Evolutionary conservation across 2,888 invertebrate species (phyloP).

Genomic region (Apomyelois bistriatella): DNA sequence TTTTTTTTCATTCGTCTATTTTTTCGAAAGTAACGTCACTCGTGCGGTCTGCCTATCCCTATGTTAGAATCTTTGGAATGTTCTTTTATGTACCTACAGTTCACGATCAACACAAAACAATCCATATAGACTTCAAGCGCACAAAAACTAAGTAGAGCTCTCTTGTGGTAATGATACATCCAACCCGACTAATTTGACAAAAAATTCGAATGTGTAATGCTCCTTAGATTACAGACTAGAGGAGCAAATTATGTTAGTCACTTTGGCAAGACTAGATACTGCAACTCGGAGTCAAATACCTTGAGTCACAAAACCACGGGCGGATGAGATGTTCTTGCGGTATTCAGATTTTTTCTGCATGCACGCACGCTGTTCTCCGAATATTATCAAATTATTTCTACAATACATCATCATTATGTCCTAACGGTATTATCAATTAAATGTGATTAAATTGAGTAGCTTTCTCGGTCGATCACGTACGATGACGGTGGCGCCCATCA

Average conservation of each 20-base stretch:
- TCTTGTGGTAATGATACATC: slow-evolving; percentile 36
- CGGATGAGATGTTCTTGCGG: slow-evolving; percentile 41
- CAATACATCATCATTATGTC: slow-evolving; percentile 69
- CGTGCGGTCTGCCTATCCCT: slow-evolving; percentile 24
- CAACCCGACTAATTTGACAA: slow-evolving; percentile 42
- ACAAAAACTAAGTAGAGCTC: slow-evolving; percentile 31
- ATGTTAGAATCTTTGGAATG: slow-evolving; percentile 29
- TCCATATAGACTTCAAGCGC: slow-evolving; percentile 30
- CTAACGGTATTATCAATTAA: slow-evolving; percentile 74
- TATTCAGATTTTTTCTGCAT: slow-evolving; percentile 47
- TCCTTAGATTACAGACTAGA: slow-evolving; percentile 59
- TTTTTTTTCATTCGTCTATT: slow-evolving; percentile 19
- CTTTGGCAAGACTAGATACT: slow-evolving; percentile 48
- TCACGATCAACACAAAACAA: slow-evolving; percentile 15
- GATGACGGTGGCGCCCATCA: slow-evolving; percentile 27
- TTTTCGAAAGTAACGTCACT: slow-evolving; percentile 37
- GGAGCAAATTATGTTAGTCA: slow-evolving; percentile 60
- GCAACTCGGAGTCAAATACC: slow-evolving; percentile 42
- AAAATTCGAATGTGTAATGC: slow-evolving; percentile 60
- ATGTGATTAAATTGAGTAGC: slow-evolving; percentile 68
- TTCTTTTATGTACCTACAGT: slow-evolving; percentile 29
- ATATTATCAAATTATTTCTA: slow-evolving; percentile 71
- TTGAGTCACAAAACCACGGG: slow-evolving; percentile 25
- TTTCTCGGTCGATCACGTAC: slow-evolving; percentile 66
- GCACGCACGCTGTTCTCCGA: slow-evolving; percentile 52